phyloP scores from a whole-genome alignment of 2,888 invertebrate genomes.

The Lycia hirtaria region DNA sequence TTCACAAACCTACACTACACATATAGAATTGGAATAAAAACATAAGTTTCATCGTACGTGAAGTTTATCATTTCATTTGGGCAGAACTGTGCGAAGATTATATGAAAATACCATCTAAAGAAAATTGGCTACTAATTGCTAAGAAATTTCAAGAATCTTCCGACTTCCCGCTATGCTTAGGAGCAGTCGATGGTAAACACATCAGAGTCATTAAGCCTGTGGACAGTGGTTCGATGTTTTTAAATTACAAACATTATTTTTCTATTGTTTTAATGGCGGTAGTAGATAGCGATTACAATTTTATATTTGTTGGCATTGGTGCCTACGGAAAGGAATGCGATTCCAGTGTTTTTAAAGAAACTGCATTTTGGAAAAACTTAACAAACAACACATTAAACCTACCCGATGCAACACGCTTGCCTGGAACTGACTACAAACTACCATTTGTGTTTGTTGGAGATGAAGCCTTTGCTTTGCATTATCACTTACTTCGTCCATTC shows the following conservation, averaged over 20 bases:
- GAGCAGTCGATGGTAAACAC: constrained; percentile 27
- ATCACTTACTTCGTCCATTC: constrained; percentile 28
- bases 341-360: constrained; percentile 25
- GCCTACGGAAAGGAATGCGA: constrained; percentile 28
- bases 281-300: constrained; percentile 24
- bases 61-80: constrained; percentile 17
- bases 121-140: constrained; percentile 1
- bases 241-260: constrained; percentile 34
- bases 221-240: constrained; percentile 31
- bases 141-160: constrained; percentile 12
- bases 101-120: constrained; percentile 4
- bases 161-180: constrained; percentile 26
- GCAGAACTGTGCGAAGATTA: constrained; percentile 12
- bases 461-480: constrained; percentile 30
- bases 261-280: constrained; percentile 28
- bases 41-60: constrained; percentile 11
- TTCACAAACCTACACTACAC: constrained; percentile 10
- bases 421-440: constrained; percentile 20
- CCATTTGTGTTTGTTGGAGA: constrained; percentile 31
- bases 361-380: constrained; percentile 19
- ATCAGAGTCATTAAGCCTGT: constrained; percentile 13
- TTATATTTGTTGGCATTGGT: constrained; percentile 32
- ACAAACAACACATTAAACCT: constrained; percentile 15
- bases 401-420: constrained; percentile 16
- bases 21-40: constrained; percentile 10